Evolutionary conservation across 2,888 invertebrate species (phyloP), one percentile per base, ranked within the genome.

Genomic region (Sarcophaga carnaria): DNA sequence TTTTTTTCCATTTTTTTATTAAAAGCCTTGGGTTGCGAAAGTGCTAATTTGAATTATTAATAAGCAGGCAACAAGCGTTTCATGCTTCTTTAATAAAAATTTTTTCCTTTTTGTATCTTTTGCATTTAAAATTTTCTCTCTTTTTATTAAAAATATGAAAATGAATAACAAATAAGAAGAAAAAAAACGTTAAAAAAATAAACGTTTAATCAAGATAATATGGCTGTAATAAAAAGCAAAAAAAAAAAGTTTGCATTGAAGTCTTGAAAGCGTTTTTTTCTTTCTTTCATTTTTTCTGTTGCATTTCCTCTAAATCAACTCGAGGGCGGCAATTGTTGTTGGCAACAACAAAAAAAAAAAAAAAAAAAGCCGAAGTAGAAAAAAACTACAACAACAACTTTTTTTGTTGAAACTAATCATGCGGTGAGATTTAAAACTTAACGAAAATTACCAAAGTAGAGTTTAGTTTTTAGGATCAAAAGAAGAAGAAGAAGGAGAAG

Each of bases 11-110:
- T 2, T 6, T 22, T 63, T 76, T 62, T 66, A 25, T 17, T 66
- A 59, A 83, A 86, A 82, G 88, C 89, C 88, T 87, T 88, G 83
- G 89, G 89, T 89, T 91, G 90, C 90, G 90, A 91, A 91, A 92
- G 92, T 92, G 92, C 92, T 93, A 92, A 93, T 93, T 92, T 93
- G 93, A 93, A 92, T 93, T 93, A 92, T 93, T 93, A 93, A 93
- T 93, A 93, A 92, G 91, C 75, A 67, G 66, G 69, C 86, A 83
- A 80, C 80, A 77, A 80, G 66, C 60, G 64, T 83, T 77, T 83
- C 59, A 54, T 80, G 75, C 74, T 82, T 82, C 37, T 45, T 63
- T 14, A 54, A 54, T 17, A 54, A n/a, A n/a, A n/a, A 4, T 54
- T 20, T 17, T 49, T 22, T 66, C 4, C 20, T 11, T 27, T 20